Conservation (phyloP, 2,888 invertebrate species). For the Plutella xylostella region DNA sequence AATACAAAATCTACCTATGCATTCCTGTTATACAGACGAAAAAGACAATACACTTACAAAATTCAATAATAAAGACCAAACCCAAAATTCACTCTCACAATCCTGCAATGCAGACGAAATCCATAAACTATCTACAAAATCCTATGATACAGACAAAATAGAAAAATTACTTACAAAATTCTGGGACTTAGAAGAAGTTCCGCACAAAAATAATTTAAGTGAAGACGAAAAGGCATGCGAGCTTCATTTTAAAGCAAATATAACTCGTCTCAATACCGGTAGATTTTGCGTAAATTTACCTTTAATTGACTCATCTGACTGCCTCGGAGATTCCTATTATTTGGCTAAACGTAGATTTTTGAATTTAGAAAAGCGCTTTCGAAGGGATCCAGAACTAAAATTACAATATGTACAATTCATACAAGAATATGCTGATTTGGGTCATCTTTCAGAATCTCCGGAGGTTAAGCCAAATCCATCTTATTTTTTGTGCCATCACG, state of each 20-base stretch:
- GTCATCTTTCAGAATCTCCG: too few relatives aligned
- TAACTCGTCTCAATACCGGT: neutral
- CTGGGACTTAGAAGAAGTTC: neutral
- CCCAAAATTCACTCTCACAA: too few relatives aligned
- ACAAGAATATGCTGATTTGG: slow-evolving; percentile 12
- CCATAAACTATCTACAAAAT: too few relatives aligned
- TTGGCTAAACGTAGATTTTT: neutral
- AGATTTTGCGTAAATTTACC: neutral
- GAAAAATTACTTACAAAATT: neutral
- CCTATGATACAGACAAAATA: too few relatives aligned
- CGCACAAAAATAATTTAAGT: neutral
- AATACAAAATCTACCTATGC: too few relatives aligned
- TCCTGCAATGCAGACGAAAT: too few relatives aligned
- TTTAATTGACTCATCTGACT: neutral
- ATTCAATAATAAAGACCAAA: too few relatives aligned
- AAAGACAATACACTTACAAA: too few relatives aligned
- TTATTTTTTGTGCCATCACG: too few relatives aligned
- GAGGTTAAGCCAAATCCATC: too few relatives aligned
- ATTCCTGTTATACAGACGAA: too few relatives aligned
- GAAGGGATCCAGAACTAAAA: neutral
- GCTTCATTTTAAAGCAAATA: neutral
- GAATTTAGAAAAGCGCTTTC: neutral
- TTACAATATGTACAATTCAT: slow-evolving; percentile 10
- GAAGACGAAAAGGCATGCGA: neutral
- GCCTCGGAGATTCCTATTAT: neutral